Percentiles rank a stretch among this genome's conserved stretches.
These are phyloP conservation scores for Chelonus formosanus DNA, from an alignment of 2,888 invertebrate species.

Conservation along the genomic window DNA sequence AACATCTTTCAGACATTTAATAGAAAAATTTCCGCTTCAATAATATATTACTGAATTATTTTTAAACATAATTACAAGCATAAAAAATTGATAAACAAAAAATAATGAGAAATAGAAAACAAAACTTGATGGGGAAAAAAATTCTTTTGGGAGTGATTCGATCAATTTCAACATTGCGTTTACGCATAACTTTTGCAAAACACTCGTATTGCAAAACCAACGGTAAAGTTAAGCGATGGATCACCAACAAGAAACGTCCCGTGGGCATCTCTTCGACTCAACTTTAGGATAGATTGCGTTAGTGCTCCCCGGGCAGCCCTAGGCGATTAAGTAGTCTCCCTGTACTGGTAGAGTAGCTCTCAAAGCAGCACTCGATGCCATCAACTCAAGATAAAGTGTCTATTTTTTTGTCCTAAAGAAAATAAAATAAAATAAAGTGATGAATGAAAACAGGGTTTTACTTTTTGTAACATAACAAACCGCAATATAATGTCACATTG, in stretches of 20 bases:
- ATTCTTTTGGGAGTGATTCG: constrained; percentile 47
- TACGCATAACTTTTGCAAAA: constrained; percentile 48
- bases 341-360: constrained; percentile 29
- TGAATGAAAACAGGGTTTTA: constrained; percentile 6
- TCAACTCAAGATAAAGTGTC: constrained; percentile 8
- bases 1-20: constrained; percentile 23
- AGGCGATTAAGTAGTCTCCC: constrained; percentile 53
- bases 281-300: constrained; percentile 53
- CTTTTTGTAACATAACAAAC: no score
- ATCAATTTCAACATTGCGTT: constrained; percentile 26
- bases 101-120: background rate
- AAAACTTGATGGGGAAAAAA: background rate
- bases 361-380: constrained; percentile 16
- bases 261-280: constrained; percentile 48
- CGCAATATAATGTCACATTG: no score
- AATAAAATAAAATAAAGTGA: background rate
- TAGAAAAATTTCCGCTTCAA: constrained; percentile 29
- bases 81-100: no score
- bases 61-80: no score
- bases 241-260: constrained; percentile 52
- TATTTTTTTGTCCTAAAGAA: constrained; percentile 2
- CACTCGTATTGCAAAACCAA: constrained; percentile 49
- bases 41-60: no score
- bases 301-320: constrained; percentile 53
- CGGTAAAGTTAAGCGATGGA: constrained; percentile 54